Evolutionary conservation across 2,888 invertebrate genomes (phyloP), one percentile per base, ranked within the genome.

Genomic region (Candidula unifasciata): DNA sequence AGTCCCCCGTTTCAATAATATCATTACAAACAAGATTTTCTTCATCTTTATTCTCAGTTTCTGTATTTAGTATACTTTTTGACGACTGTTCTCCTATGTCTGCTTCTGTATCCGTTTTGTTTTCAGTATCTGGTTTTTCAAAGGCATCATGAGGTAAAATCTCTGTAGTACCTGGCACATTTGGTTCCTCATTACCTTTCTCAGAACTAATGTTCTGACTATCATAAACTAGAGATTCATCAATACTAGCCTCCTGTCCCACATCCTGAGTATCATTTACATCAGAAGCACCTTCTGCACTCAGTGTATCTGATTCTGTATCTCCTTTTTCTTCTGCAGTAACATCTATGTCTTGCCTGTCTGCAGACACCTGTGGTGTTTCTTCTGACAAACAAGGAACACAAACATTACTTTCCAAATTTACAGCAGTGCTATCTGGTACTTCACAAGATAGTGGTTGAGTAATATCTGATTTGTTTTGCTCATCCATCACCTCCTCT

Each of bases 31-130:
- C 5, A 44, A 21, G 27, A 68, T 52, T 68, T 66, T 30, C 64
- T 68, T 37, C 52, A 16, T 64, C 37, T 33, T 21, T 16, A 35
- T 27, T 30, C 44, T 79, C 66, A 37, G 30, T 52, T 79, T 52
- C 79, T 68, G 5, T 21, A 78, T 64, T 78, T n/a, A 44, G n/a
- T n/a, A n/a, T 27, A 21, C n/a, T 64, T 78, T 74, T 2, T 30
- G 52, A 16, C 30, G 21, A 52, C 30, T 74, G 54, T 54, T n/a
- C 27, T 27, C 13, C 3, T 10, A n/a, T 44, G 21, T 10, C 21
- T 44, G 52, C 74, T 74, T 27, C 52, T 74, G 2, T 54, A 27
- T 74, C 73, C 8, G 10, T 27, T 44, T 27, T 73, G 16, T 44
- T 54, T 2, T 54, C 74, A 16, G 18, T 30, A 16, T 74, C 33